These are phyloP conservation scores for Drosophila anomalata DNA, from an alignment of 2,888 invertebrate species.

Conservation along the genomic window DNA sequence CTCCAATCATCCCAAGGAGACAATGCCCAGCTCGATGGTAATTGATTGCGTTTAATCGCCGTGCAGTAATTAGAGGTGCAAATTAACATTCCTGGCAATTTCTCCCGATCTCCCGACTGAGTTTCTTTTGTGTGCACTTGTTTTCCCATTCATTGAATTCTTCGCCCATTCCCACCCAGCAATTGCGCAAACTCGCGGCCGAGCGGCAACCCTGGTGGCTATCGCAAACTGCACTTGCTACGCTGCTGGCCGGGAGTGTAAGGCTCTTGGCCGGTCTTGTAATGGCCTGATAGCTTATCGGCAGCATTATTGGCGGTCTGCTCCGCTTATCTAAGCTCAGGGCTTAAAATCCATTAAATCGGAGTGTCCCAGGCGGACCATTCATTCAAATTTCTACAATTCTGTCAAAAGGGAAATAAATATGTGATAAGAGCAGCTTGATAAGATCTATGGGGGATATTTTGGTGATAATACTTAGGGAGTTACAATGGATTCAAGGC, in stretches of 20 bases:
- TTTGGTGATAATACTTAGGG: neutral
- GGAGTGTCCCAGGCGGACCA: neutral
- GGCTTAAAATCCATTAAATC: neutral
- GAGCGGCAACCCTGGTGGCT: slow-evolving; percentile 37
- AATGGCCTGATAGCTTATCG: neutral
- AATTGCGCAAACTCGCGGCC: slow-evolving; percentile 9
- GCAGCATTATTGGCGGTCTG: neutral
- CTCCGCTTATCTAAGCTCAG: neutral
- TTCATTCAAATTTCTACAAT: neutral
- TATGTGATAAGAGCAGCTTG: neutral
- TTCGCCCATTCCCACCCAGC: slow-evolving; percentile 25
- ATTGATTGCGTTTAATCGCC: slow-evolving; percentile 17
- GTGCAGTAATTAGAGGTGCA: slow-evolving; percentile 23
- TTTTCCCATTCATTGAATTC: slow-evolving; percentile 43
- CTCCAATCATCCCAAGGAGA: neutral
- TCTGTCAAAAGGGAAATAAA: neutral
- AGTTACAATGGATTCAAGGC: neutral
- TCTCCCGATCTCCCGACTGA: neutral
- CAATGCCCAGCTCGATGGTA: slow-evolving; percentile 4
- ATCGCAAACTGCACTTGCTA: slow-evolving; percentile 45
- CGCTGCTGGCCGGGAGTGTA: slow-evolving; percentile 7
- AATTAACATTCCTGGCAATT: slow-evolving; percentile 27
- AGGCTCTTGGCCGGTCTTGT: neutral
- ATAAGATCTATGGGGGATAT: neutral
- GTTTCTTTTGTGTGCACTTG: slow-evolving; percentile 27